These are phyloP conservation scores for Macroglossus sobrinus DNA, from an alignment of 2,113 vertebrate species.

Conservation along the genomic window DNA sequence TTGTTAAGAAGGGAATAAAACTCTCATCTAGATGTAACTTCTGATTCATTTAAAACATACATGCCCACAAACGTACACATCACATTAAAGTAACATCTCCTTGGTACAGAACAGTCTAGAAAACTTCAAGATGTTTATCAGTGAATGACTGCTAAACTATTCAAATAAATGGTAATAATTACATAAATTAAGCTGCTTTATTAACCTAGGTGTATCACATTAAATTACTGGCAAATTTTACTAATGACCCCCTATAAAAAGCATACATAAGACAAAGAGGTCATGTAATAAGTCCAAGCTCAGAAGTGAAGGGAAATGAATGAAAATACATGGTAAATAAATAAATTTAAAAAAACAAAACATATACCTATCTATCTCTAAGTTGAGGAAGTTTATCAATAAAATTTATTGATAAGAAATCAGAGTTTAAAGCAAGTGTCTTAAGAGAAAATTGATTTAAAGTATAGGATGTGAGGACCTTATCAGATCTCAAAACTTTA, in stretches of 20 bases:
- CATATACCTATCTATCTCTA: background rate
- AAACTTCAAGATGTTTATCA: constrained; percentile 27
- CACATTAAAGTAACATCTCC: background rate
- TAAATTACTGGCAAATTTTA: background rate
- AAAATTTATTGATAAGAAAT: background rate
- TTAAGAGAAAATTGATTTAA: background rate
- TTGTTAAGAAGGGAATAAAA: background rate
- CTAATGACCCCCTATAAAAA: background rate
- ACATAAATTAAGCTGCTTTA: background rate
- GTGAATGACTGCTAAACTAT: background rate
- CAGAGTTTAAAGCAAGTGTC: background rate
- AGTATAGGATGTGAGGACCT: background rate
- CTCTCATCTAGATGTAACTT: background rate
- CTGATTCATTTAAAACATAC: background rate
- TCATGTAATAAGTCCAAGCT: background rate
- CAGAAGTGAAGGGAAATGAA: background rate
- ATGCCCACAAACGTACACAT: background rate
- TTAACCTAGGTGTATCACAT: background rate
- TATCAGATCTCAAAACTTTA: background rate
- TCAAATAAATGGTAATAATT: background rate
- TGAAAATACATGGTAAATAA: no score
- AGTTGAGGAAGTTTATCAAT: background rate
- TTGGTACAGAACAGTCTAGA: background rate
- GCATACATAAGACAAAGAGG: background rate
- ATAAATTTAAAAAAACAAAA: background rate